Percentiles rank a stretch among this genome's conserved stretches.
Evolutionary conservation across 2,113 vertebrate genomes (phyloP).

Genomic region (Ondatra zibethicus): DNA sequence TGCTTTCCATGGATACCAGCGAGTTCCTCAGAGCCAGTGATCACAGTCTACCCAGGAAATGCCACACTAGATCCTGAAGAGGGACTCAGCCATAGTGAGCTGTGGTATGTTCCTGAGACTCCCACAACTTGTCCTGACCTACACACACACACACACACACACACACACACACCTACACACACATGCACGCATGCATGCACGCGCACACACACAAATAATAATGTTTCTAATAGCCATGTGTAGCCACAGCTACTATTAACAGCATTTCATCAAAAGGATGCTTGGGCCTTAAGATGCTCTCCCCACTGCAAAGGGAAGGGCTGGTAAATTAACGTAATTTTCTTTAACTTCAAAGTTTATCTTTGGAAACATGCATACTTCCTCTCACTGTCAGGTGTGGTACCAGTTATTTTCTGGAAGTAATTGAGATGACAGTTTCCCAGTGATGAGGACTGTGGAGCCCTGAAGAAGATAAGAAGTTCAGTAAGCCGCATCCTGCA

Average conservation of each 20-base stretch:
- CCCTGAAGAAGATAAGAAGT: not conserved
- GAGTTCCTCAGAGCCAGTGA: not conserved
- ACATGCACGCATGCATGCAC: no score
- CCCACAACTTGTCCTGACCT: not conserved
- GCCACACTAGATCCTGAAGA: accelerated
- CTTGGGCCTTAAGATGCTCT: not conserved
- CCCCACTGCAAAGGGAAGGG: not conserved
- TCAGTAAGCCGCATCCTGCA: no score
- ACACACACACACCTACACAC: not conserved
- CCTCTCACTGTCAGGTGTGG: not conserved
- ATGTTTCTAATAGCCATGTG: not conserved
- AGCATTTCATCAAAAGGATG: not conserved
- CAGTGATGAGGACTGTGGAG: not conserved
- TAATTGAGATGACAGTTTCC: not conserved
- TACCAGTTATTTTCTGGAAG: not conserved
- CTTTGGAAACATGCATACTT: not conserved
- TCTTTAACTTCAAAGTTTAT: not conserved
- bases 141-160: not conserved
- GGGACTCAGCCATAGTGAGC: accelerated
- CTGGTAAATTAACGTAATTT: not conserved
- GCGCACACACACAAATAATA: not conserved
- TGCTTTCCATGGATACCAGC: accelerated
- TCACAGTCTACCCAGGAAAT: not conserved
- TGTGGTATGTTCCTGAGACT: not conserved
- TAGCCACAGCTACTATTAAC: not conserved